Conservation (phyloP, 2,113 vertebrate genomes). For the Himantopus leucocephalus region DNA sequence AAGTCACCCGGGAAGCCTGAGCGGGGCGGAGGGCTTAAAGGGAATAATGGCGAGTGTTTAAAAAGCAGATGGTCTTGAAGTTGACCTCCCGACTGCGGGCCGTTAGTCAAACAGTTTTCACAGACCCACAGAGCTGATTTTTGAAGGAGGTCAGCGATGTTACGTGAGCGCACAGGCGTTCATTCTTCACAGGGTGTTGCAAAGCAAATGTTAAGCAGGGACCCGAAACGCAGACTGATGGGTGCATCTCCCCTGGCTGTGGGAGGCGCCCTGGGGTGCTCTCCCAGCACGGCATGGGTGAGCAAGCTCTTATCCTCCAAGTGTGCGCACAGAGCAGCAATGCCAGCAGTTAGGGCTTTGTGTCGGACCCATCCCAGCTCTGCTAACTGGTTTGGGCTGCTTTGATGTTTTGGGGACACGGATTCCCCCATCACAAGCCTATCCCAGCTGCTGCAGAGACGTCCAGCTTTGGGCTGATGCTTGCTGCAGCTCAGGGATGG, state of each 20-base stretch:
- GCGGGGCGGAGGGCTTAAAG: rapidly evolving
- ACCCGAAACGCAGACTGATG: neutral
- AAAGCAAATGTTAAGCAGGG: neutral
- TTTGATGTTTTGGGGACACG: neutral
- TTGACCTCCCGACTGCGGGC: rapidly evolving
- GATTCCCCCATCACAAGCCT: neutral
- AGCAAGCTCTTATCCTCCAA: neutral
- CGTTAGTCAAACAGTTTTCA: neutral
- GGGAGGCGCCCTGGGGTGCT: neutral
- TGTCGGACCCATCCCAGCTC: neutral
- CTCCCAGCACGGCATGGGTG: neutral
- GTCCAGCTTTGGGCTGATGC: neutral
- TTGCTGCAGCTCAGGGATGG: neutral
- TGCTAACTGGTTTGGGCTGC: neutral
- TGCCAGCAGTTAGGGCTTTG: neutral
- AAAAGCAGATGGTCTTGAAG: neutral
- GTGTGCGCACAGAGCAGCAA: neutral
- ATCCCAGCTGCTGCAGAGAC: neutral
- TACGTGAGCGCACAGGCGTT: rapidly evolving
- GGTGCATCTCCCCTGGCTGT: neutral
- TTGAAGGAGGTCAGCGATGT: neutral
- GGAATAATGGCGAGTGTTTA: neutral
- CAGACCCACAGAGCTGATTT: neutral
- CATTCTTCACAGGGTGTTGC: neutral
- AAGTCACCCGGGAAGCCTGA: neutral